These are phyloP conservation scores for Upupa epops DNA, from an alignment of 2,113 vertebrate genomes.

Conservation along the genomic window DNA sequence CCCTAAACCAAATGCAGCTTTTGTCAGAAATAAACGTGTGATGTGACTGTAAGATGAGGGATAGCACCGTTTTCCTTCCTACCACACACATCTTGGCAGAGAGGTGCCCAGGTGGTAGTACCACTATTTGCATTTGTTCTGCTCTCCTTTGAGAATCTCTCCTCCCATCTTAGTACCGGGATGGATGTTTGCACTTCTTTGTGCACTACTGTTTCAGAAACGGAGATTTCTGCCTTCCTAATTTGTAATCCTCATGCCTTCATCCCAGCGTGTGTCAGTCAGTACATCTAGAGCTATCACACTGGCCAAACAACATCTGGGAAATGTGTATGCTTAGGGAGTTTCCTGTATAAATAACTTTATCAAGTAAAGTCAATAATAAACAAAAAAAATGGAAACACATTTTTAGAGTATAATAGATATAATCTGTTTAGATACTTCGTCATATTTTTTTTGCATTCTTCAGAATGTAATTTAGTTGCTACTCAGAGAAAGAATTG, in stretches of 20 bases:
- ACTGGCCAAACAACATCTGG: constrained; percentile 40
- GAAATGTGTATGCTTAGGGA: constrained; percentile 37
- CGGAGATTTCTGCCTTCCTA: neutral
- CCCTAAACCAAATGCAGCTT: neutral
- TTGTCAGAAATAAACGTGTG: neutral
- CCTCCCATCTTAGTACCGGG: neutral
- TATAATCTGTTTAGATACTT: constrained; percentile 55
- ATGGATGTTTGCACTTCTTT: neutral
- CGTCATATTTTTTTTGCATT: constrained; percentile 32
- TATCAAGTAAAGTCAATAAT: constrained; percentile 52
- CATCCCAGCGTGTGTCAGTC: neutral
- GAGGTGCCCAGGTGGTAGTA: neutral
- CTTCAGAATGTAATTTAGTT: constrained; percentile 47
- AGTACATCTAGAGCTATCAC: neutral
- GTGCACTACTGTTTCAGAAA: neutral
- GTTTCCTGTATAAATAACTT: constrained; percentile 20
- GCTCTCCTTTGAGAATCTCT: neutral
- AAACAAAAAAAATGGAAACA: constrained; percentile 21
- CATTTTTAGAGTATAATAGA: constrained; percentile 36
- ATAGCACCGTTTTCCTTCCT: neutral
- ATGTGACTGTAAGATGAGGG: neutral
- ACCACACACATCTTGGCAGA: neutral
- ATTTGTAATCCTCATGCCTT: constrained; percentile 44
- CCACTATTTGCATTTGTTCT: constrained; percentile 37
- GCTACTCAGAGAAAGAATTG: constrained; percentile 45